These are phyloP conservation scores for Blastobasis lacticolella DNA, from an alignment of 2,888 invertebrate species.

Conservation along the genomic window DNA sequence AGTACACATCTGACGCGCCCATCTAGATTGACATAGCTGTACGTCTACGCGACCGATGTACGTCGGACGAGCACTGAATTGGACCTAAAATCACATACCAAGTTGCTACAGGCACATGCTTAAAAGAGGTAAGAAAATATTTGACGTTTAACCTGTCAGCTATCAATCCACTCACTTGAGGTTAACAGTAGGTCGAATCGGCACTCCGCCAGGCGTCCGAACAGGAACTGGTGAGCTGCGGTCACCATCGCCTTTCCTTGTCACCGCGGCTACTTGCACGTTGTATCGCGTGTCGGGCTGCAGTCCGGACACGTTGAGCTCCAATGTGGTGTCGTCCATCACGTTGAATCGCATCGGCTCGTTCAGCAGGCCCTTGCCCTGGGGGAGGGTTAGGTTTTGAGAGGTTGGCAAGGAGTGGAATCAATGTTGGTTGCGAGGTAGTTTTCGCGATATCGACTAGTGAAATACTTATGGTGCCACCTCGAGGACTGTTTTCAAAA, in stretches of 20 bases:
- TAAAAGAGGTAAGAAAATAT: no score
- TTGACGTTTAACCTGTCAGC: no score
- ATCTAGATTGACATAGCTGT: no score
- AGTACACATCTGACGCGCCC: no score
- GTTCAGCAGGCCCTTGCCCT: conserved; percentile 87
- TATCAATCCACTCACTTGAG: conserved; percentile 76
- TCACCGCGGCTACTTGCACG: conserved; percentile 95
- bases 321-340: conserved; percentile 82
- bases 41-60: no score
- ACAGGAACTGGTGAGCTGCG: conserved; percentile 89
- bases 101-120: no score
- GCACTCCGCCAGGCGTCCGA: conserved; percentile 95
- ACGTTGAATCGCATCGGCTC: conserved; percentile 92
- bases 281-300: conserved; percentile 97
- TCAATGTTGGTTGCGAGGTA: no score
- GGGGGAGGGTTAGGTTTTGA: background rate
- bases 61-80: no score
- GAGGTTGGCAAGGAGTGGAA: background rate
- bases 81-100: no score
- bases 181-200: conserved; percentile 86
- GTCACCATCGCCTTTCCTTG: conserved; percentile 97
- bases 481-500: no score
- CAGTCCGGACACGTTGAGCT: conserved; percentile 89
- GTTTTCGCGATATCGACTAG: no score
- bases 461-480: background rate